Percentiles rank a stretch among this genome's conserved stretches.
phyloP scores from a whole-genome alignment of 2,113 vertebrate genomes.

The Ornithorhynchus anatinus region DNA sequence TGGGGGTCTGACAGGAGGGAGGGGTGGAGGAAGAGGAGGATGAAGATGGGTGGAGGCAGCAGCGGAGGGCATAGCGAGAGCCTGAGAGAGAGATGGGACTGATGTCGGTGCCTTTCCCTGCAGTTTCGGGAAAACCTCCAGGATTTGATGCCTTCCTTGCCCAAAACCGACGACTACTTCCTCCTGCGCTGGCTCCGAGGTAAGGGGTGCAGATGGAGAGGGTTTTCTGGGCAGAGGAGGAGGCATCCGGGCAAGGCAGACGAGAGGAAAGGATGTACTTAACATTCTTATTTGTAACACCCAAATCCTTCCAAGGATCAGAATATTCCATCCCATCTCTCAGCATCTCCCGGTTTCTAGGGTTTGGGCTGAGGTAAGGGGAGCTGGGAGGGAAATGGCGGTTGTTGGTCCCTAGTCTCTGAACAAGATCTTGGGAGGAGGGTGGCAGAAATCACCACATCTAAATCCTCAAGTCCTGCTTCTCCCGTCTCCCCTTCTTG shows the following conservation, averaged over 20 bases:
- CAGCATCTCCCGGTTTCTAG: neutral
- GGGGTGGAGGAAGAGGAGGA: no score
- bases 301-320: neutral
- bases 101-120: accelerated
- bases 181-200: conserved; percentile 94
- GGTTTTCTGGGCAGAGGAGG: neutral
- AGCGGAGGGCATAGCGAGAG: no score
- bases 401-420: neutral
- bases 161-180: conserved; percentile 86
- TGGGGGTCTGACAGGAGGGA: no score
- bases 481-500: conserved; percentile 30
- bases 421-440: accelerated
- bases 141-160: conserved; percentile 79
- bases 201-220: conserved; percentile 53
- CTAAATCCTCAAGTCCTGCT: neutral
- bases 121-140: conserved; percentile 80
- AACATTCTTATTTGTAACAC: neutral
- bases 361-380: neutral
- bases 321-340: neutral
- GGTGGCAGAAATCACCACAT: neutral
- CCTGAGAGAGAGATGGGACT: neutral
- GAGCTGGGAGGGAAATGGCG: neutral
- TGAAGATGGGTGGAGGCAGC: no score
- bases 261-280: neutral
- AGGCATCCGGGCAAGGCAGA: neutral